Conservation (phyloP, 53 echinoderm and acorn worm genomes). For the Pentamera pediparva region DNA sequence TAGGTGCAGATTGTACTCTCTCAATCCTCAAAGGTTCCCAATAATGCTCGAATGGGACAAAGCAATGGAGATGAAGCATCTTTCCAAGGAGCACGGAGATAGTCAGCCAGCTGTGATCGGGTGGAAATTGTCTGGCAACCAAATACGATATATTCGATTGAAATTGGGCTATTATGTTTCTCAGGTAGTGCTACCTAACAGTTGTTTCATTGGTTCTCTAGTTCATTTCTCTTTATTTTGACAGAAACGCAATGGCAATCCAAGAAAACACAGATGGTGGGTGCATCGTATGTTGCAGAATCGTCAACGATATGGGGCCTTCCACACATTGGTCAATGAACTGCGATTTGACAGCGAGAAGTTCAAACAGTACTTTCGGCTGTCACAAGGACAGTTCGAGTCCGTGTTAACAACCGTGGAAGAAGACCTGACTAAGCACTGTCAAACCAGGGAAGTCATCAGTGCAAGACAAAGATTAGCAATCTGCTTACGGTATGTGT, state of each 20-base stretch:
- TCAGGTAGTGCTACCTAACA: too few relatives aligned
- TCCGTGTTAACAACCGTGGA: not conserved
- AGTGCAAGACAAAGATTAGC: conserved; percentile 26
- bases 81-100: too few relatives aligned
- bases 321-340: not conserved
- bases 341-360: not conserved
- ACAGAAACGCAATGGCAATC: not conserved
- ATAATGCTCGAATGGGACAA: too few relatives aligned
- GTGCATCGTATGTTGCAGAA: not conserved
- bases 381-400: conserved; percentile 9
- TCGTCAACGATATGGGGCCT: not conserved
- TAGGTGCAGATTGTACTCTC: too few relatives aligned
- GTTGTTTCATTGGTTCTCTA: not conserved
- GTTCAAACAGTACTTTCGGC: conserved; percentile 21
- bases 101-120: too few relatives aligned
- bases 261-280: not conserved
- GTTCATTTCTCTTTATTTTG: not conserved
- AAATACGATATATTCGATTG: too few relatives aligned
- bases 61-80: too few relatives aligned
- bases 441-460: not conserved
- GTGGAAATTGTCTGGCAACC: too few relatives aligned
- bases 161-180: too few relatives aligned
- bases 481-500: conserved; percentile 15
- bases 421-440: not conserved
- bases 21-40: too few relatives aligned